These are phyloP conservation scores for Trilocha varians DNA, from an alignment of 2,888 invertebrate genomes.

Conservation along the genomic window DNA sequence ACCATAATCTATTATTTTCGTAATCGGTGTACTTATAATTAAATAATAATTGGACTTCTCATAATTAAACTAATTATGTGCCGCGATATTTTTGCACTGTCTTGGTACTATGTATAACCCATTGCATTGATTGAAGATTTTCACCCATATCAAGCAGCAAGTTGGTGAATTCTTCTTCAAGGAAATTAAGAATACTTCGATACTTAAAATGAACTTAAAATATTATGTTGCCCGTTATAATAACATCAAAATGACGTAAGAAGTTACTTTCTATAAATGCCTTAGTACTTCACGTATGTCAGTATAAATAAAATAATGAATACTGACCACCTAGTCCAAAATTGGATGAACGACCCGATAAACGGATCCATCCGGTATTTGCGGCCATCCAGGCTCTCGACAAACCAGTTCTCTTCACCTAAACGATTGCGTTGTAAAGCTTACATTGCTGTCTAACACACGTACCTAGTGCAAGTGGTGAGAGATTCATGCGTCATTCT, in stretches of 20 bases:
- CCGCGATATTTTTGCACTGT: too few species aligned
- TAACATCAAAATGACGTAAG: neutral
- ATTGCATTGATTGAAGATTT: too few species aligned
- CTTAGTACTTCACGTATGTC: neutral
- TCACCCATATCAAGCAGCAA: too few species aligned
- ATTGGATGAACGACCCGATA: slow-evolving; percentile 37
- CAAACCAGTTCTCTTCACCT: slow-evolving; percentile 28
- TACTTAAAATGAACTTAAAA: neutral
- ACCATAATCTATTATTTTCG: neutral
- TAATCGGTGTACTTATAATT: too few species aligned
- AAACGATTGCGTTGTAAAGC: slow-evolving; percentile 14
- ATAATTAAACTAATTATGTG: too few species aligned
- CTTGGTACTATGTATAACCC: too few species aligned
- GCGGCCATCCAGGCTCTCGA: slow-evolving; percentile 18
- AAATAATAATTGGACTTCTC: too few species aligned
- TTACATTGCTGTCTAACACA: slow-evolving; percentile 13
- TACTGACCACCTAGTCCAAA: slow-evolving; percentile 26
- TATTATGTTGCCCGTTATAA: neutral
- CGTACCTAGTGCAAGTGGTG: slow-evolving; percentile 4
- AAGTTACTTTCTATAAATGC: neutral
- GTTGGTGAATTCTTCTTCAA: too few species aligned
- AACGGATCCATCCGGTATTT: slow-evolving; percentile 40
- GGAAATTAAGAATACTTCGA: too few species aligned
- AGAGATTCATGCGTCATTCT: slow-evolving; percentile 1
- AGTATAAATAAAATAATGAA: slow-evolving; percentile 15